Base-by-base conservation (phyloP, 2,888 invertebrate genomes). In the Malachius bipustulatus region DNA sequence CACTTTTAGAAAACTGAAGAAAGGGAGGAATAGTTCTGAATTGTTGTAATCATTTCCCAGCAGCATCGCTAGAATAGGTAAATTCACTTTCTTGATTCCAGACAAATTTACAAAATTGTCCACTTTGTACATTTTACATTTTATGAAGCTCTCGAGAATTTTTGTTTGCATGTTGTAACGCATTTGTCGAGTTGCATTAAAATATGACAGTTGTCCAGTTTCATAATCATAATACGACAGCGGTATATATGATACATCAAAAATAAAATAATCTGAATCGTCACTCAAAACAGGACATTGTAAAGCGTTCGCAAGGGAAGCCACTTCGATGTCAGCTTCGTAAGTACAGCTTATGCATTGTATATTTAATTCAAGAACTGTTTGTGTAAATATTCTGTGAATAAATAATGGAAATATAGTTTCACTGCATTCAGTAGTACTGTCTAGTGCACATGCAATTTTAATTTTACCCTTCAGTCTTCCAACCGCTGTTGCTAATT, bases 211-310 rank as follows among this genome's bases (percentile, higher is more conserved):
- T n/a, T n/a, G n/a, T n/a, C n/a, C n/a, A n/a, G n/a, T n/a, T n/a
- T n/a, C n/a, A n/a, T n/a, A n/a, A n/a, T n/a, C n/a, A n/a, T n/a
- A n/a, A 14, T 76, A 77, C 16, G 73, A 67, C 44, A 85, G 75
- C 0, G 88, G 85, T 44, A 96, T 80, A 47, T 88, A 90, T 2
- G 70, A 62, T 1, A 87, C 76, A 62, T 85, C 82, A 60, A 82
- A 88, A 43, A 96, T 79, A 52, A 79, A 91, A 63, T 91, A 96
- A 63, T 96, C 96, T 0, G 93, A 93, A 62, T 96, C 96, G 47
- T 82, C 84, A 52, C 90, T 91, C 3, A 96, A 58, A 2, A 96
- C 80, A 0, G 93, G 91, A 49, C 89, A 91, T 24, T 78, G 66
- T 2, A 89, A 64, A 37, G 74, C 67, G 43, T 77, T 73, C 0